Evolutionary conservation across 2,888 invertebrate genomes (phyloP).

Genomic region (Amorpha juglandis): DNA sequence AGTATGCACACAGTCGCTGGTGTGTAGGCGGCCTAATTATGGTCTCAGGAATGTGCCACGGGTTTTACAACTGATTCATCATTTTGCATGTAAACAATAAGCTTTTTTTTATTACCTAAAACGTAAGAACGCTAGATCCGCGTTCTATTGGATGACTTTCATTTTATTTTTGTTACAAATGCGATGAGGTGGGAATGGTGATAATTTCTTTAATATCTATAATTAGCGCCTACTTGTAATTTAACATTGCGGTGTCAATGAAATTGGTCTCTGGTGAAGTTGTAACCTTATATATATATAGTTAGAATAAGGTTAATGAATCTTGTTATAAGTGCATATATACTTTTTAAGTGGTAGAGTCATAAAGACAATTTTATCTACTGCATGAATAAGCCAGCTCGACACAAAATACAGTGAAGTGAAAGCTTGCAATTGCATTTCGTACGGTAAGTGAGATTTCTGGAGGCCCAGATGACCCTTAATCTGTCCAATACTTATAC

Average conservation of each 20-base stretch:
- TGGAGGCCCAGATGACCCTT: too few species aligned
- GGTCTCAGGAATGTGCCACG: conserved; percentile 61
- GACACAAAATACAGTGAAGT: too few species aligned
- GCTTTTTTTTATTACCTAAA: conserved; percentile 55
- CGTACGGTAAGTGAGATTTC: too few species aligned
- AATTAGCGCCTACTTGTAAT: not conserved
- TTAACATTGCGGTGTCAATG: not conserved
- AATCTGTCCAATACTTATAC: too few species aligned
- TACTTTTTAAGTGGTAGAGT: too few species aligned
- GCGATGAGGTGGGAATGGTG: not conserved
- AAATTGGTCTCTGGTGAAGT: too few species aligned
- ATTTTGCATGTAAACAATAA: conserved; percentile 68
- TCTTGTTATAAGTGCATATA: too few species aligned
- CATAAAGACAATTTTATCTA: too few species aligned
- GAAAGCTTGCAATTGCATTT: too few species aligned
- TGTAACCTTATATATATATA: too few species aligned
- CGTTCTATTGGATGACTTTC: conserved; percentile 37
- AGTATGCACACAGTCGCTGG: conserved; percentile 31
- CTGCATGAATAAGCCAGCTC: too few species aligned
- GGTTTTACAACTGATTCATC: conserved; percentile 75
- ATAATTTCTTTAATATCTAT: conserved; percentile 2
- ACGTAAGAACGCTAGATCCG: conserved; percentile 60
- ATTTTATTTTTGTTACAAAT: conserved; percentile 4
- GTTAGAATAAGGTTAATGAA: too few species aligned
- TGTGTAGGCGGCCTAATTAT: conserved; percentile 58